Evolutionary conservation across 2,797 vertebrate species (phyloP), one percentile per base, ranked within the genome.

Genomic region (Zalophus californianus): DNA sequence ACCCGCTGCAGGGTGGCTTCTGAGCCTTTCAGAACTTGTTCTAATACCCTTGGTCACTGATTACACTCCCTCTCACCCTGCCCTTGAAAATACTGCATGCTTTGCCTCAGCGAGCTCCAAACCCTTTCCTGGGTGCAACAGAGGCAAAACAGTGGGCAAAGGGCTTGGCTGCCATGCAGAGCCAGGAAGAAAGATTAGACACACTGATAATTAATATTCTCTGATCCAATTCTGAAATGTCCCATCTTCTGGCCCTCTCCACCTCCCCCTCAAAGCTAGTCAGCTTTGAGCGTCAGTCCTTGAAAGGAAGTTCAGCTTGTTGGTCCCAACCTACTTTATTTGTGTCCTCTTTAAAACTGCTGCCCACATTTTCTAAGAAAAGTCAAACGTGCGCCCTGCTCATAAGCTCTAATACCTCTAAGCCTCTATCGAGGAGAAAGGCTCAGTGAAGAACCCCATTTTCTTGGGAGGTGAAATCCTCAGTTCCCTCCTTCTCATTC

Each of bases 211-310:
- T 52, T 29, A 50, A 70, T 29, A 58, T 11, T 52, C 25, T 48
- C 85, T 68, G n/a, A 60, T 7, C 27, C 1, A 41, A 73, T n/a
- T 60, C 66, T 60, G 56, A 78, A 62, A 97, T 60, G 3, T 7
- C 64, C 32, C 52, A 18, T 38, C 66, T 60, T 66, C 35, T 29
- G 15, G n/a, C 54, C 25, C 14, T 54, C 13, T 52, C 41, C 11
- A 52, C 12, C 56, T 77, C 41, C 35, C 18, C 32, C 52, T 73
- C 70, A 48, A 86, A 50, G 21, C 41, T 54, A 35, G 32, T 50
- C 38, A 89, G 92, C 60, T 93, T 50, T 79, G 58, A 90, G 41
- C n/a, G 84, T 70, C 62, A 35, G 68, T 90, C 92, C 70, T 70
- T 87, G 73, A 95, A 92, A 86, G 58, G 75, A 96, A 91, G 70